Percentiles rank a stretch among this genome's conserved stretches.
Evolutionary conservation across 2,797 vertebrate genomes (phyloP).

Genomic region (Cryptoprocta ferox): DNA sequence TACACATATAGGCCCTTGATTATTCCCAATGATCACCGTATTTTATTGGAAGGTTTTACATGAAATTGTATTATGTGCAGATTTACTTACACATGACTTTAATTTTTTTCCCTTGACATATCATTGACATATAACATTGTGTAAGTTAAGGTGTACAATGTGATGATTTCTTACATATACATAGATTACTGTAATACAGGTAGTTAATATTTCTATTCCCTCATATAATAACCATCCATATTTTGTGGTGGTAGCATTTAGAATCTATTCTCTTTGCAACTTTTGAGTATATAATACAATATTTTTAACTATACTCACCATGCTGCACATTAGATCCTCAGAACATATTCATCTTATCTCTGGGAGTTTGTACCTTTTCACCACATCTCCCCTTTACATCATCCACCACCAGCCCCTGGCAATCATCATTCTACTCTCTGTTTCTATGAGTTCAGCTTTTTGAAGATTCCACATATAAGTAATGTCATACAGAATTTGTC

Average conservation of each 20-base stretch:
- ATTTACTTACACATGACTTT: not conserved
- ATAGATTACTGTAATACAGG: not conserved
- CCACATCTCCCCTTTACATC: not conserved
- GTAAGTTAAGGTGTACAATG: not conserved
- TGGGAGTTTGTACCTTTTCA: not conserved
- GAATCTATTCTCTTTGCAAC: not conserved
- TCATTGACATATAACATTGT: not conserved
- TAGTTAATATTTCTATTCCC: not conserved
- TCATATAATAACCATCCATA: not conserved
- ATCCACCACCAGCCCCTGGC: fast-evolving
- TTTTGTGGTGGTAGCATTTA: not conserved
- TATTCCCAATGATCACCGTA: not conserved
- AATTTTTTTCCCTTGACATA: not conserved
- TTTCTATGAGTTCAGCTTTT: not conserved
- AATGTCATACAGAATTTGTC: not conserved
- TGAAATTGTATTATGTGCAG: not conserved
- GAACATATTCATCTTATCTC: not conserved
- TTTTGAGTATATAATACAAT: not conserved
- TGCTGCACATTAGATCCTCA: not conserved
- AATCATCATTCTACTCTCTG: not conserved
- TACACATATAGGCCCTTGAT: not conserved
- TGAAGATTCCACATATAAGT: not conserved
- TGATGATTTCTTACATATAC: not conserved
- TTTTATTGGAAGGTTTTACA: not conserved
- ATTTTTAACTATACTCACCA: not conserved